Conservation (phyloP, 2,797 vertebrate species). For the Cacajao melanocephalus region DNA sequence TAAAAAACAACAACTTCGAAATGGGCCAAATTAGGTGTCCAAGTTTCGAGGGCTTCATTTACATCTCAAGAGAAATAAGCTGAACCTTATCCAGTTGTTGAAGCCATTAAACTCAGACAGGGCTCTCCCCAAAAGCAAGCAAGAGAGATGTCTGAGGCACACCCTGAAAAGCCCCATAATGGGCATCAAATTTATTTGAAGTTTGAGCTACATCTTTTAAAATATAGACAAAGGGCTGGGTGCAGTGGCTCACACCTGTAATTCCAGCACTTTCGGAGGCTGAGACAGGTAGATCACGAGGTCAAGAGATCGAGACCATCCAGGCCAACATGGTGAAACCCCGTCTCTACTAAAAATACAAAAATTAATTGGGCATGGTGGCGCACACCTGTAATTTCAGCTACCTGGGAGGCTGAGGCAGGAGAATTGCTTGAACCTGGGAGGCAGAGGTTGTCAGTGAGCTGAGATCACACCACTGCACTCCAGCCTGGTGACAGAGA, state of each 20-base stretch:
- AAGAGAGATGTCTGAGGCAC: background rate
- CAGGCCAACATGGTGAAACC: background rate
- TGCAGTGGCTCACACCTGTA: background rate
- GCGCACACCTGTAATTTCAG: background rate
- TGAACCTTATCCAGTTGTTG: background rate
- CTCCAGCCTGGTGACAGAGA: too few species aligned
- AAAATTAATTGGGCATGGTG: background rate
- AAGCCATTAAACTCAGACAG: background rate
- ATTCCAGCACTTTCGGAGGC: background rate
- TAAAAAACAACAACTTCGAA: background rate
- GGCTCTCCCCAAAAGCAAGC: background rate
- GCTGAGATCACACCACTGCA: background rate
- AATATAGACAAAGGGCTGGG: background rate
- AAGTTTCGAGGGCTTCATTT: background rate
- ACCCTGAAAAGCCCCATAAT: background rate
- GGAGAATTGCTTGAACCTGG: too few species aligned
- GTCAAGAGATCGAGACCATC: background rate
- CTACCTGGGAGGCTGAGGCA: background rate
- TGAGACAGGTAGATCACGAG: background rate
- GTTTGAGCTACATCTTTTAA: constrained; percentile 4
- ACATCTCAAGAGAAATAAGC: background rate
- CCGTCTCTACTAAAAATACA: background rate
- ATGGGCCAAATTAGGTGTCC: background rate
- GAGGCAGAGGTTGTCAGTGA: background rate
- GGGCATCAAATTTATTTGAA: background rate